Conservation (phyloP, 92 coral and sea anemone species). For the Paragorgia papillata region DNA sequence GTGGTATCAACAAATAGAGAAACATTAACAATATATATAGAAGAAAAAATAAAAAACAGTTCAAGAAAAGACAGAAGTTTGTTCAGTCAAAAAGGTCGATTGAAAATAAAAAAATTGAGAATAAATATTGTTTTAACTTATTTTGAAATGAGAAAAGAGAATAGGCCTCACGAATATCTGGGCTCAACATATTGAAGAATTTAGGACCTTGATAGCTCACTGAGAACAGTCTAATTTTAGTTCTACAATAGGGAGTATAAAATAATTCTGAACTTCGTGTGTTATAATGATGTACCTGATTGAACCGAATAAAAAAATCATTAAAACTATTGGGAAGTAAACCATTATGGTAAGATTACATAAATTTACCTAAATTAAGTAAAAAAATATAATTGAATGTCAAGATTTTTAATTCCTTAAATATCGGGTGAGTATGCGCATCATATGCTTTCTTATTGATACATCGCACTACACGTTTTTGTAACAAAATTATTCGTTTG, state of each 20-base stretch:
- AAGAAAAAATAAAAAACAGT: too few relatives aligned
- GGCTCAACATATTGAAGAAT: constrained; percentile 21
- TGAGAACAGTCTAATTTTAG: constrained; percentile 48
- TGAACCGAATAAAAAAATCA: constrained; percentile 29
- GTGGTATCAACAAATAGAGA: too few relatives aligned
- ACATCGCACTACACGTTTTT: constrained; percentile 25
- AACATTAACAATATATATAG: too few relatives aligned
- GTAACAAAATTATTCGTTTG: too few relatives aligned
- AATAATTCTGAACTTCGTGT: constrained; percentile 25
- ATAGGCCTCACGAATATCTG: constrained; percentile 11
- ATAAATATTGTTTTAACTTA: too few relatives aligned
- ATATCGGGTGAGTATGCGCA: constrained; percentile 40
- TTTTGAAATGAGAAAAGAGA: too few relatives aligned
- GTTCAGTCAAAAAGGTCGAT: too few relatives aligned
- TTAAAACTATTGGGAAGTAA: constrained; percentile 32
- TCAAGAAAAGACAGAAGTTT: too few relatives aligned
- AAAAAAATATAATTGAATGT: constrained; percentile 18
- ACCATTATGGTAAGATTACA: too few relatives aligned
- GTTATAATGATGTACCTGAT: too few relatives aligned
- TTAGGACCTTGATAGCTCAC: constrained; percentile 46
- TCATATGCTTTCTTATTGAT: constrained; percentile 18
- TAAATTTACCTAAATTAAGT: constrained; percentile 42
- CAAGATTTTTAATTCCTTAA: constrained; percentile 22
- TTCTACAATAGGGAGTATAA: constrained; percentile 33
- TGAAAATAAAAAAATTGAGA: too few relatives aligned